Base-by-base conservation (phyloP, 1,140 invertebrate species). In the Lycorma delicatula region DNA sequence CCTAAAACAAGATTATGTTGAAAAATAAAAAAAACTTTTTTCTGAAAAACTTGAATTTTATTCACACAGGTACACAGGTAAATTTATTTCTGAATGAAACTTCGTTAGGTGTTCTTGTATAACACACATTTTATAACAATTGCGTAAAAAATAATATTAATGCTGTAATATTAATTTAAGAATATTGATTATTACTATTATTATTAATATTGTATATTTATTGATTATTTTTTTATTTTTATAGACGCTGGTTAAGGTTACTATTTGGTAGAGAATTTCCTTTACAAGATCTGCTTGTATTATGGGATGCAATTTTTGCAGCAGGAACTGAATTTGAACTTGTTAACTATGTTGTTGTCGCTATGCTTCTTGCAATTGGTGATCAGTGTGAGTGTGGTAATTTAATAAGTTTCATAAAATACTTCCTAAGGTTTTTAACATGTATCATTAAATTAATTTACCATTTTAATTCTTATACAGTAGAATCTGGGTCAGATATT, bases 261-360 rank as follows among this genome's bases (percentile, higher is more conserved):
- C 70, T 91, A 1, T 91, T 91, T 74, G 87, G 87, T 0, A 75
- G 88, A 13, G 88, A 91, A 70, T 90, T 89, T 71, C 78, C 83
- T 16, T 76, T 90, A 51, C 72, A 82, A 38, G 86, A 89, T 66
- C 69, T 90, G 27, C 72, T 89, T 11, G 77, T 83, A 23, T 67
- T 91, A 1, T 91, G 88, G 88, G 87, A 90, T 64, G 86, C 85
- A 28, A 80, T 91, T 27, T 89, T 91, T 73, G 79, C 84, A 5
- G 84, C 87, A 63, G 79, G 81, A n/a, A 78, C 83, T 16, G 63
- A 64, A 27, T 79, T 89, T 65, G 79, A 81, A 26, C 72, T 89
- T 23, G 78, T 87, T 18, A 85, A 91, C 68, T 89, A 82, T 60
- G 77, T 91, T 36, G 79, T 89, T 63, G 78, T 88, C 18, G 82